phyloP scores from a whole-genome alignment of 2,888 invertebrate species.

The Drosophila diplacantha region DNA sequence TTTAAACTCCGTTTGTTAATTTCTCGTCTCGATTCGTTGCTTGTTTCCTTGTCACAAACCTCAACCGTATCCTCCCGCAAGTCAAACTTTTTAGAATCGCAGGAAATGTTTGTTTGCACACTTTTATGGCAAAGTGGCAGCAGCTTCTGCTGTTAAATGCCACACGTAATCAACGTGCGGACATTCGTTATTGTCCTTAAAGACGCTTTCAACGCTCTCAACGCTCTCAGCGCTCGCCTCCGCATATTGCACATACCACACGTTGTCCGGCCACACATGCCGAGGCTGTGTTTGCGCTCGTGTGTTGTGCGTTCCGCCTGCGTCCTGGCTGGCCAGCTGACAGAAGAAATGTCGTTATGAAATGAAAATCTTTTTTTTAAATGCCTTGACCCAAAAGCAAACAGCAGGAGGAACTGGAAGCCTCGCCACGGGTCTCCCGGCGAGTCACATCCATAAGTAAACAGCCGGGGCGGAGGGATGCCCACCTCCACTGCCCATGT shows the following conservation, averaged over 20 bases:
- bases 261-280: slow-evolving; percentile 39
- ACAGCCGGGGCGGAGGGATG: slow-evolving; percentile 24
- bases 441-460: slow-evolving; percentile 48
- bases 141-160: slow-evolving; percentile 11
- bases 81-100: slow-evolving; percentile 5
- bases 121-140: neutral
- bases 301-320: slow-evolving; percentile 21
- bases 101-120: slow-evolving; percentile 19
- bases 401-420: slow-evolving; percentile 40
- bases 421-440: slow-evolving; percentile 1
- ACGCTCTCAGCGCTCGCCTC: slow-evolving; percentile 26
- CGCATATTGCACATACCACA: slow-evolving; percentile 57
- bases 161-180: slow-evolving; percentile 32
- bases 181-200: slow-evolving; percentile 40
- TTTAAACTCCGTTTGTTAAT: neutral
- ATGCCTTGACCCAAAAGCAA: slow-evolving; percentile 66
- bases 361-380: slow-evolving; percentile 59
- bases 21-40: neutral
- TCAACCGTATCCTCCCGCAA: neutral
- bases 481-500: slow-evolving; percentile 5
- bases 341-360: slow-evolving; percentile 51
- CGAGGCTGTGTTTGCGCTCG: slow-evolving; percentile 25
- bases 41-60: slow-evolving; percentile 1
- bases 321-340: slow-evolving; percentile 28
- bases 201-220: slow-evolving; percentile 13